Base-by-base conservation (phyloP, 2,113 vertebrate species). In the Vireo altiloquus region DNA sequence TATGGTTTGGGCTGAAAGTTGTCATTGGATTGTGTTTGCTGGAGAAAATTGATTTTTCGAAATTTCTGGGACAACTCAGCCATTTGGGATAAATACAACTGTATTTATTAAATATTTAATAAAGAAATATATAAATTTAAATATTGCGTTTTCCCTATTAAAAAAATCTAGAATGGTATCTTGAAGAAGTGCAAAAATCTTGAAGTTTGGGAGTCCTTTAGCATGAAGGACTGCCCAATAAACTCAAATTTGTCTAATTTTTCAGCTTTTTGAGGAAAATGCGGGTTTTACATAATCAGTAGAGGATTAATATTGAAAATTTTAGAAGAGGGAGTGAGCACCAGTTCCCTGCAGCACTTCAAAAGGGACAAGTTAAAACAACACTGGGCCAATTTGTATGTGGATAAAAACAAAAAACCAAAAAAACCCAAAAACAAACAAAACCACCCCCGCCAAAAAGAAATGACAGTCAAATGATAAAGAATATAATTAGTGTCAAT, bases 401-500 rank as follows among this genome's bases (percentile, higher is more conserved):
- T 33, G 33, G 10, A 44, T 63, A 63, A 74, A 84, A 91, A 44
- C 6, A 84, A 71, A 52, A 81, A 37, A 1, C 28, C 39, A 54
- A 37, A 5, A 9, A 57, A 42, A 13, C 2, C 1, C 28, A 22
- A 70, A 70, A 59, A 31, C 18, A 31, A 47, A 33, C 8, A 49
- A 39, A 57, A 28, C 2, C 7, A 10, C 4, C 3, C 3, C 4
- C 6, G 6, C 3, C 24, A 39, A 74, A 42, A 39, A 11, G 6
- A 87, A 87, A 71, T 0, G 0, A 27, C 25, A 47, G 79, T 80
- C 46, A 86, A 77, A 66, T 50, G 16, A 22, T 33, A 57, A n/a
- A 22, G 68, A 82, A 53, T 74, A 17, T 70, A 90, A 96, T 92
- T 89, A 89, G 54, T 74, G 86, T 35, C 90, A 95, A 54, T 90